These are phyloP conservation scores for Drosophila mimica DNA, from an alignment of 2,888 invertebrate genomes.

Conservation along the genomic window DNA sequence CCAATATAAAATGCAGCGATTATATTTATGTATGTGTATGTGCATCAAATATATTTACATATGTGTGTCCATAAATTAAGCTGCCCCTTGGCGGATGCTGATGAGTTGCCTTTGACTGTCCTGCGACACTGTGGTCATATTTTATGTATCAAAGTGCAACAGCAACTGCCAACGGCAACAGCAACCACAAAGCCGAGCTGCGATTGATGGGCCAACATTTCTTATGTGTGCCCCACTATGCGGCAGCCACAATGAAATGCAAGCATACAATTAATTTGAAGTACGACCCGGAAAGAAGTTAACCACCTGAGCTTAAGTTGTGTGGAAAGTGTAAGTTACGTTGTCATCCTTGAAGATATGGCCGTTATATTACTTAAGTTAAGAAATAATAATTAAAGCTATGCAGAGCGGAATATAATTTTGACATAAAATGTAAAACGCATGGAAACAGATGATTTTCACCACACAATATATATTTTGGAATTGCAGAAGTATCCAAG, in stretches of 20 bases:
- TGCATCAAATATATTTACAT: not conserved
- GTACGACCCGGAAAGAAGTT: not conserved
- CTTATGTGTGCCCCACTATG: slow-evolving; percentile 38
- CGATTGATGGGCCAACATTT: slow-evolving; percentile 68
- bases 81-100: slow-evolving; percentile 23
- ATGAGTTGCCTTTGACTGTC: slow-evolving; percentile 56
- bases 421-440: not conserved
- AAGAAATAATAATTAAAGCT: not conserved
- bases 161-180: slow-evolving; percentile 24
- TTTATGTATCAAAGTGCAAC: slow-evolving; percentile 27
- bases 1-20: slow-evolving; percentile 38
- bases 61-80: slow-evolving; percentile 6
- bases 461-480: not conserved
- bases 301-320: not conserved
- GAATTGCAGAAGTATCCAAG: not conserved
- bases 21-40: slow-evolving; percentile 16
- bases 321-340: not conserved
- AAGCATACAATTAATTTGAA: slow-evolving; percentile 22
- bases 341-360: too few species aligned
- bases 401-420: not conserved
- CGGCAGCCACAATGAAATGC: slow-evolving; percentile 20
- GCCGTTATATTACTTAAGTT: not conserved
- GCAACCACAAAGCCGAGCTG: slow-evolving; percentile 23
- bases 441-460: not conserved
- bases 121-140: slow-evolving; percentile 25